These are phyloP conservation scores for Erebia epiphron DNA, from an alignment of 2,888 invertebrate species.

Conservation along the genomic window DNA sequence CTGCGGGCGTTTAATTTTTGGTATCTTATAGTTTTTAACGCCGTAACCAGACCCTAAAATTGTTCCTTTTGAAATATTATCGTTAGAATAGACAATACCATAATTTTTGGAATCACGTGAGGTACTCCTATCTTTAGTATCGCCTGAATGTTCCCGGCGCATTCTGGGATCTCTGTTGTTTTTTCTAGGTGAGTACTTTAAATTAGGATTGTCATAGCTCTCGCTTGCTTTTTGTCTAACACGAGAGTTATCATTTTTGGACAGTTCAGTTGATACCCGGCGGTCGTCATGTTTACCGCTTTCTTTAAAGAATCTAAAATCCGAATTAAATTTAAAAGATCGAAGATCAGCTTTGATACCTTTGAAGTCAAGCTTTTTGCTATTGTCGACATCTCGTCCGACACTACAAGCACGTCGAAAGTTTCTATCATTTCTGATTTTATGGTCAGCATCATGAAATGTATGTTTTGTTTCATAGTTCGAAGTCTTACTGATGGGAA, in stretches of 20 bases:
- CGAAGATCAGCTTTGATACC: conserved; percentile 70
- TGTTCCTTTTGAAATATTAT: conserved; percentile 69
- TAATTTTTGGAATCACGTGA: conserved; percentile 45
- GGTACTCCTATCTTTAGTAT: conserved; percentile 44
- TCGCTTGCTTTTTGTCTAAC: conserved; percentile 47
- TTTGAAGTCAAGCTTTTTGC: conserved; percentile 51
- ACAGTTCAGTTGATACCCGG: conserved; percentile 25
- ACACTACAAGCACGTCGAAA: conserved; percentile 67
- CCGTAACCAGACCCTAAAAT: conserved; percentile 68
- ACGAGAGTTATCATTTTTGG: conserved; percentile 26
- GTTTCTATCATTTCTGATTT: conserved; percentile 40
- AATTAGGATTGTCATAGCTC: conserved; percentile 19
- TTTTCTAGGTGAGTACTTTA: conserved; percentile 55
- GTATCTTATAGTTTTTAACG: conserved; percentile 77
- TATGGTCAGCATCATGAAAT: neutral
- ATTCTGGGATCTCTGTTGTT: conserved; percentile 67
- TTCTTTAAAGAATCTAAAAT: conserved; percentile 36
- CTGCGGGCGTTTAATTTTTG: conserved; percentile 69
- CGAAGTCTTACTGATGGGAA: conserved; percentile 25
- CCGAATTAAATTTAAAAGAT: conserved; percentile 50
- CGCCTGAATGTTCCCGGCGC: conserved; percentile 46
- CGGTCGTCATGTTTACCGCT: conserved; percentile 23
- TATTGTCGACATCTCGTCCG: conserved; percentile 53
- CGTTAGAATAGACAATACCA: conserved; percentile 72
- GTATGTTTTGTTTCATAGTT: conserved; percentile 21